Conservation (phyloP, 64 coral and sea anemone species). For the Cladopsammia gracilis region DNA sequence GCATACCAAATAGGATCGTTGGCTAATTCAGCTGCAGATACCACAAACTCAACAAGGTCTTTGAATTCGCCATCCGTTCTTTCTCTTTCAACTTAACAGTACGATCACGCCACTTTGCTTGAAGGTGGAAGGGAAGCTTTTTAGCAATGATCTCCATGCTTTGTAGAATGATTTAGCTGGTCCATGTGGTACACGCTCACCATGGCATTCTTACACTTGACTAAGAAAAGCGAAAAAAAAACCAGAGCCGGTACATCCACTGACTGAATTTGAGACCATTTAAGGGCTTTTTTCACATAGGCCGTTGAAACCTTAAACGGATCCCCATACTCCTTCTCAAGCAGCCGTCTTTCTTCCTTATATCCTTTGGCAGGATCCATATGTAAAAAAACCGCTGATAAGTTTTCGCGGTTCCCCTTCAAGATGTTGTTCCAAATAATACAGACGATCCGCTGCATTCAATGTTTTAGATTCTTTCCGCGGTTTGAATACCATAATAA, state of each 20-base stretch:
- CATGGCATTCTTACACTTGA: no score
- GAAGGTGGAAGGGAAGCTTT: no score
- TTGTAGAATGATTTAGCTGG: slow-evolving; percentile 30
- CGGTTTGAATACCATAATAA: slow-evolving; percentile 32
- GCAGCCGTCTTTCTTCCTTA: slow-evolving; percentile 2
- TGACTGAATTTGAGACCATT: no score
- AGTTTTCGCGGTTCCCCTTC: slow-evolving; percentile 65
- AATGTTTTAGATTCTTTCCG: neutral
- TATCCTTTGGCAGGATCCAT: slow-evolving; percentile 23
- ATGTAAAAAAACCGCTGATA: slow-evolving; percentile 50
- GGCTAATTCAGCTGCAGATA: slow-evolving; percentile 26
- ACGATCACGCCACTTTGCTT: slow-evolving; percentile 37
- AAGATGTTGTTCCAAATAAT: slow-evolving; percentile 67
- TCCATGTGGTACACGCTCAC: no score
- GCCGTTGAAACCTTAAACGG: no score
- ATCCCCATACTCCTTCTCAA: no score
- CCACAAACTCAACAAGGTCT: slow-evolving; percentile 43
- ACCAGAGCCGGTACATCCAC: no score
- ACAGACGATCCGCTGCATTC: slow-evolving; percentile 9
- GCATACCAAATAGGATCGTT: slow-evolving; percentile 50
- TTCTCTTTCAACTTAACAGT: neutral
- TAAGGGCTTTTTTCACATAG: no score
- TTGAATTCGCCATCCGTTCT: slow-evolving; percentile 2
- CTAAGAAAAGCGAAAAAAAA: no score
- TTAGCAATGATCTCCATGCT: slow-evolving; percentile 26